A percentile compares a stretch with the other conserved stretches of the same genome.
Conservation (phyloP, 2,888 invertebrate species). For the Dynastes maya region DNA sequence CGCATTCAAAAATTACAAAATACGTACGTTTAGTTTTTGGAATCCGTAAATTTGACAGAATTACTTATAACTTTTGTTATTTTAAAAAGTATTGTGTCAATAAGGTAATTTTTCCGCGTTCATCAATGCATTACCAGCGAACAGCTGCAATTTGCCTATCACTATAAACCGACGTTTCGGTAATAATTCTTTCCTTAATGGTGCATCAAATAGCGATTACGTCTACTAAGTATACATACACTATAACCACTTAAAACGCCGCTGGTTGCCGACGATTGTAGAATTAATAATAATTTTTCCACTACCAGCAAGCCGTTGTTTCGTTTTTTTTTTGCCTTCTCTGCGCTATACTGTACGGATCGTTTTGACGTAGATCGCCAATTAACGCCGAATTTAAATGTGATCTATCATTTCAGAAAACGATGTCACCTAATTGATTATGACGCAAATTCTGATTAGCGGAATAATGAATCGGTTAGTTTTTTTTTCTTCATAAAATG, state of each 20-base stretch:
- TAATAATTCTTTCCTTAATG: slow-evolving; percentile 23
- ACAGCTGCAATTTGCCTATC: slow-evolving; percentile 12
- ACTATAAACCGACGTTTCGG: not conserved
- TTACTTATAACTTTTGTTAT: too few relatives aligned
- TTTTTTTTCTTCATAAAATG: too few relatives aligned
- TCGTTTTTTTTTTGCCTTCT: not conserved
- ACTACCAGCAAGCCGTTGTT: not conserved
- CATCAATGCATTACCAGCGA: too few relatives aligned
- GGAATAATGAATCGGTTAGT: slow-evolving; percentile 29
- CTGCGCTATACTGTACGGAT: slow-evolving; percentile 3
- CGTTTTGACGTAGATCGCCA: slow-evolving; percentile 34
- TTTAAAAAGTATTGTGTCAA: too few relatives aligned
- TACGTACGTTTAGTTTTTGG: too few relatives aligned
- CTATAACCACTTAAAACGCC: too few relatives aligned
- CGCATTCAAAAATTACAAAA: too few relatives aligned
- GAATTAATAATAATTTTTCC: slow-evolving; percentile 19
- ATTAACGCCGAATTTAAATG: slow-evolving; percentile 37
- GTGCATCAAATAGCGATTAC: slow-evolving; percentile 19
- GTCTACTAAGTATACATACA: too few relatives aligned
- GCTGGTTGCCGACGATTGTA: not conserved
- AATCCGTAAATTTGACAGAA: too few relatives aligned
- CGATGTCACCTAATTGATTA: slow-evolving; percentile 28
- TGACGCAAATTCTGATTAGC: slow-evolving; percentile 37
- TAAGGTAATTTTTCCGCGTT: too few relatives aligned
- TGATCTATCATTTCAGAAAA: slow-evolving; percentile 28